These are phyloP conservation scores for Alligator mississippiensis DNA, from an alignment of 2,113 vertebrate species.

Conservation along the genomic window DNA sequence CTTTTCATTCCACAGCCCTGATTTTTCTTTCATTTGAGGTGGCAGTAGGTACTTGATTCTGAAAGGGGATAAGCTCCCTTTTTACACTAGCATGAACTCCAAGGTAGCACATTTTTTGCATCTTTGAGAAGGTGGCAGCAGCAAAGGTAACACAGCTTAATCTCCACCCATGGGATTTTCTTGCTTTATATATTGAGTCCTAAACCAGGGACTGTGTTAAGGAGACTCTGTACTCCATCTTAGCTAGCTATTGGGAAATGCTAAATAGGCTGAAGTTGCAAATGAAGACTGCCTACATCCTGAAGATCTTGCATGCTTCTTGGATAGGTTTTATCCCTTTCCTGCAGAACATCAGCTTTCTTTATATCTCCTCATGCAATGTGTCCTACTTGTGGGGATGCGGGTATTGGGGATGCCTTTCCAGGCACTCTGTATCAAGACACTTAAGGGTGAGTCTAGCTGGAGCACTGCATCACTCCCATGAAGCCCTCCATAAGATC, in stretches of 20 bases:
- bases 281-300: not conserved
- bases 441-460: not conserved
- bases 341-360: not conserved
- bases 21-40: not conserved
- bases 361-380: not conserved
- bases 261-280: not conserved
- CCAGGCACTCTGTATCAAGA: not conserved
- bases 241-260: not conserved
- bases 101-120: too few species aligned
- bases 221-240: not conserved
- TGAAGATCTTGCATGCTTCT: not conserved
- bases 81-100: not conserved
- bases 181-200: rapidly evolving
- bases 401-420: not conserved
- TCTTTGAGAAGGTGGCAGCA: not conserved
- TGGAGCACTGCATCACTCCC: not conserved
- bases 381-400: not conserved
- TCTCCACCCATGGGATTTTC: not conserved
- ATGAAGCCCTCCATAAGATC: not conserved
- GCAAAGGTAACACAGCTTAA: not conserved
- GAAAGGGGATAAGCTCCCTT: rapidly evolving
- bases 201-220: not conserved
- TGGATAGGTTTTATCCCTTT: not conserved
- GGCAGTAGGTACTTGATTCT: not conserved
- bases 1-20: not conserved